Evolutionary conservation across 2,113 vertebrate species (phyloP).

Genomic region (Phalacrocorax aristotelis): DNA sequence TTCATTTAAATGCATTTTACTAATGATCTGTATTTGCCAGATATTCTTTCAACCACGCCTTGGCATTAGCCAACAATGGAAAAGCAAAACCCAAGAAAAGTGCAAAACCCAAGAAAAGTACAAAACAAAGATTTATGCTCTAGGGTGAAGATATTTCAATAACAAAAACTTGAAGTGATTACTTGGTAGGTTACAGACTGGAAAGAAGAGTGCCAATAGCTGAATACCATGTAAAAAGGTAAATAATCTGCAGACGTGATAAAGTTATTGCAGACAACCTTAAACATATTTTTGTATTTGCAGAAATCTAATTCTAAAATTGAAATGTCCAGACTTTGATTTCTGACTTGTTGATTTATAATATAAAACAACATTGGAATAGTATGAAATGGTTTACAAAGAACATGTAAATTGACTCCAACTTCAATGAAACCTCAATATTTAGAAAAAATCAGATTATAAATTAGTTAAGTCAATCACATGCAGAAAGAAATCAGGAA

Average conservation of each 20-base stretch:
- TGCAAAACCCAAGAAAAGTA: neutral
- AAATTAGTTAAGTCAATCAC: neutral
- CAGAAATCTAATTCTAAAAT: neutral
- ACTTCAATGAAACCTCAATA: neutral
- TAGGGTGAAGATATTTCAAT: constrained; percentile 26
- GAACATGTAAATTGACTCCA: neutral
- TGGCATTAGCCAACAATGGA: neutral
- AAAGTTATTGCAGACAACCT: neutral
- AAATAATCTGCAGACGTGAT: neutral
- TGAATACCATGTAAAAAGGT: neutral
- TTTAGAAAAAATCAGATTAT: neutral
- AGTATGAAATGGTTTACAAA: neutral
- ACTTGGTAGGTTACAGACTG: neutral
- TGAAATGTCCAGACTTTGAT: neutral
- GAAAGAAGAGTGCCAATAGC: neutral
- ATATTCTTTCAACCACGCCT: constrained; percentile 33
- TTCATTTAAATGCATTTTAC: constrained; percentile 44
- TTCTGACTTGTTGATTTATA: neutral
- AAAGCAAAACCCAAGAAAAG: neutral
- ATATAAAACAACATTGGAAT: neutral
- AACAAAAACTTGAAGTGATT: neutral
- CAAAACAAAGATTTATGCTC: constrained; percentile 32
- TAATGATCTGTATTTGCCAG: constrained; percentile 39
- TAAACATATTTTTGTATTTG: constrained; percentile 5
- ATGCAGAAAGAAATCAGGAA: constrained; percentile 14